Conservation (phyloP, 92 coral and sea anemone genomes). For the Umimayanthus kanabou region DNA sequence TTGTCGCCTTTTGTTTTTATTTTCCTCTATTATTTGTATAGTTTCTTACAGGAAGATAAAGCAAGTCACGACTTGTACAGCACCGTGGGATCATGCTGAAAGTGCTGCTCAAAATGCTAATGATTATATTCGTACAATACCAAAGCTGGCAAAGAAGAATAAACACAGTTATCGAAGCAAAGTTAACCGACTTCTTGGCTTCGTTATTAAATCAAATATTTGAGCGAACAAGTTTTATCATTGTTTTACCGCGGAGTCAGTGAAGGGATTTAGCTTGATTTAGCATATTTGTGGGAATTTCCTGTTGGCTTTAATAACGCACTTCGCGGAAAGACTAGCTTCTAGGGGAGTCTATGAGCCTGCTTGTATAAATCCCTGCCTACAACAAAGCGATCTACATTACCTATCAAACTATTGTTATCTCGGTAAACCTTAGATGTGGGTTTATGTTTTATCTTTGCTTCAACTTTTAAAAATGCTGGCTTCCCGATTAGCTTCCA, state of each 20-base stretch:
- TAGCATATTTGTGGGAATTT: neutral
- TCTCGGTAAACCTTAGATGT: slow-evolving; percentile 15
- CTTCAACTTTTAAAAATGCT: slow-evolving; percentile 6
- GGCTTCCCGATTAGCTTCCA: neutral
- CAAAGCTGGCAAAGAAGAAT: too few relatives aligned
- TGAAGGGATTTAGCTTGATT: neutral
- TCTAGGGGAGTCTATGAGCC: neutral
- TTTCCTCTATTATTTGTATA: neutral
- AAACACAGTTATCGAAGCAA: neutral
- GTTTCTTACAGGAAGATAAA: neutral
- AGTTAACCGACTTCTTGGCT: neutral
- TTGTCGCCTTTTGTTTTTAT: too few relatives aligned
- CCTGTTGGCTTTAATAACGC: neutral
- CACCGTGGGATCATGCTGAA: neutral
- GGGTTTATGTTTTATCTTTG: neutral
- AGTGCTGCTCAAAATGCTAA: neutral
- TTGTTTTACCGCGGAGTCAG: neutral
- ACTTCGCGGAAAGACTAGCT: neutral
- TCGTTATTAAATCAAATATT: neutral
- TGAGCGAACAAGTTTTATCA: neutral
- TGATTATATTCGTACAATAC: too few relatives aligned
- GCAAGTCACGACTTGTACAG: neutral
- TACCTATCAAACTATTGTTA: slow-evolving; percentile 27
- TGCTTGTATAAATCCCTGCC: neutral
- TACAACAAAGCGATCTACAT: slow-evolving; percentile 7